A percentile compares a stretch with the other conserved stretches of the same genome.
These are phyloP conservation scores for Littorina saxatilis DNA, from an alignment of 1,140 invertebrate genomes.

Conservation along the genomic window DNA sequence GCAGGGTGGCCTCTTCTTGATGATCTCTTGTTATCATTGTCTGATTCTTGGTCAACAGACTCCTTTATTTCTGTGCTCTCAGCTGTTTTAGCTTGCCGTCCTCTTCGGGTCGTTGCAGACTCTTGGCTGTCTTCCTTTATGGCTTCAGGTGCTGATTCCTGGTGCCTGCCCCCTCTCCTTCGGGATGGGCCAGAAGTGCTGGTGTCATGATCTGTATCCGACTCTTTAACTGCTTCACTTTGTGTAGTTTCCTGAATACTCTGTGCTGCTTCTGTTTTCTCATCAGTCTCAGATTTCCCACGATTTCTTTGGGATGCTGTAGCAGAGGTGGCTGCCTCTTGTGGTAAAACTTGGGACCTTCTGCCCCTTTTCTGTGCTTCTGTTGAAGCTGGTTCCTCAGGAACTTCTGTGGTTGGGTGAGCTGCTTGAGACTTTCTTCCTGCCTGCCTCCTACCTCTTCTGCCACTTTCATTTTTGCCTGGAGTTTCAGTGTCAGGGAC, in stretches of 20 bases:
- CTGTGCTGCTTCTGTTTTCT: background rate
- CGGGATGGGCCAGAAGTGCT: background rate
- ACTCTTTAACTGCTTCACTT: background rate
- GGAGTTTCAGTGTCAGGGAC: background rate
- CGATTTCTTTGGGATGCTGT: background rate
- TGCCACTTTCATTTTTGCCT: background rate
- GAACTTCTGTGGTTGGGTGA: background rate
- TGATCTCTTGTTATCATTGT: background rate
- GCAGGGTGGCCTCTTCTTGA: conserved; percentile 11
- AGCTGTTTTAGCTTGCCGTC: background rate
- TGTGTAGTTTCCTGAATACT: background rate
- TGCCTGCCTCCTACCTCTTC: background rate
- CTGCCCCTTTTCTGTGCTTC: background rate
- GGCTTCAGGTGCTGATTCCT: conserved; percentile 1
- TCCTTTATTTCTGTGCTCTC: background rate
- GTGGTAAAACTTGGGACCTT: background rate
- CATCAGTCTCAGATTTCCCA: background rate
- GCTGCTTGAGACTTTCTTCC: background rate
- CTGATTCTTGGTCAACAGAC: background rate
- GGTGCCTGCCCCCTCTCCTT: background rate
- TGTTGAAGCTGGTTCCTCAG: background rate
- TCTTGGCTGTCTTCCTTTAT: background rate
- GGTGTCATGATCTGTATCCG: background rate
- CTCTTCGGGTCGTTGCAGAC: background rate
- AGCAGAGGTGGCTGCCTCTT: background rate